Conservation (phyloP, 2,888 invertebrate species). For the Dynastes tityus region DNA sequence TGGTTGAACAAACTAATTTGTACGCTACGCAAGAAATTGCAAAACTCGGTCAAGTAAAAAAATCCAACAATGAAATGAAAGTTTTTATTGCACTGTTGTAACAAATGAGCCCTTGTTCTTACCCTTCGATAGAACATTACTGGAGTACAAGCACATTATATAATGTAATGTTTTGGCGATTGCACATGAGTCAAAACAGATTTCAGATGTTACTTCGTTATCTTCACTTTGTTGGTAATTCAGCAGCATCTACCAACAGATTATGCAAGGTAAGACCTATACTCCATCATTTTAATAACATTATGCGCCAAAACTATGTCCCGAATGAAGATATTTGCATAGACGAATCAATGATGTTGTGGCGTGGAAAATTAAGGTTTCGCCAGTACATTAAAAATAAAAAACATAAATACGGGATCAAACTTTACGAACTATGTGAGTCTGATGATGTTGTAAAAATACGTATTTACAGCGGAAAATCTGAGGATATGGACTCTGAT, state of each 20-base stretch:
- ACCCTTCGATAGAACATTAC: neutral
- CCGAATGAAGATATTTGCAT: conserved; percentile 9
- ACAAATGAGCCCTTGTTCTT: neutral
- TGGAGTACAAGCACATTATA: conserved; percentile 6
- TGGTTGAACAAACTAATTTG: too few species aligned
- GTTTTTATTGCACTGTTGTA: neutral
- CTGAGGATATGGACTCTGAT: neutral
- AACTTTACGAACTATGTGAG: too few species aligned
- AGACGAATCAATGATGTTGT: neutral
- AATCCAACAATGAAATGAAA: neutral
- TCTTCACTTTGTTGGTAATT: conserved; percentile 24
- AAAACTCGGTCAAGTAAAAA: neutral
- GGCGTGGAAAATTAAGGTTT: neutral
- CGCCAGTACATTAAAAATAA: neutral
- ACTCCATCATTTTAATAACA: conserved; percentile 34
- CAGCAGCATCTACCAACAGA: neutral
- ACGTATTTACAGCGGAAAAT: neutral
- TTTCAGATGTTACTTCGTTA: neutral
- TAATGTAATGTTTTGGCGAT: neutral
- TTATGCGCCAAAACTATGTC: conserved; percentile 32
- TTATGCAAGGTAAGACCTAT: conserved; percentile 29
- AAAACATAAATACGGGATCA: neutral
- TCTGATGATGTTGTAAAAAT: neutral
- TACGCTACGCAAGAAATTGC: too few species aligned
- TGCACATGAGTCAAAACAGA: neutral